Base-by-base conservation (phyloP, 2,888 invertebrate genomes). In the Corbicula japonica region DNA sequence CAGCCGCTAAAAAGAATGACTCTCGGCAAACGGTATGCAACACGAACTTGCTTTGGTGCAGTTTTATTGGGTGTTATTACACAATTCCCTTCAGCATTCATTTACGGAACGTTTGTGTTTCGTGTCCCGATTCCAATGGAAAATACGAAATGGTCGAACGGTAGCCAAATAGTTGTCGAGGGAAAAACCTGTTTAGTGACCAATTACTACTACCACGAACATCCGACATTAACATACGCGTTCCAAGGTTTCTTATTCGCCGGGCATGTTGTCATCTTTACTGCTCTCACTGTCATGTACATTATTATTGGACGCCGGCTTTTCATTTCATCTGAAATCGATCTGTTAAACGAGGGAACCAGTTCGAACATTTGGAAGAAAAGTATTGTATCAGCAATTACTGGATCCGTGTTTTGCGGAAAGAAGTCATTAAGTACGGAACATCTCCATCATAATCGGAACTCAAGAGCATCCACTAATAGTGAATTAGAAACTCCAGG, bases 181-280 rank as follows among this genome's bases (percentile, higher is more conserved):
- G 74, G 71, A 0, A 74, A 63, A 48, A 80, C 80, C 5, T 80
- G 80, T 44, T 34, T 76, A 0, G 58, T 77, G 8, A 62, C 61
- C 10, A 75, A 77, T 60, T 50, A 76, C 52, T 62, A 75, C 48
- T 68, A 72, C 28, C n/a, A 75, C n/a, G 48, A 38, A 41, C 63
- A 80, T 34, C 60, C 62, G 21, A 54, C 66, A 18, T 34, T 63
- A 15, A 73, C 66, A 1, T 77, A 68, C 18, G 68, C 66, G 23
- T 81, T 81, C 48, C 62, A 81, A 44, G 56, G 54, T 15, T 81
- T 81, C 35, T 41, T 81, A 21, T 77, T 81, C 48, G 38, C 62
- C 1, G 74, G 81, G 5, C 82, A 79, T 56, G 62, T 82, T 12
- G 41, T 78, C 1, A 78, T 82, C 30, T 79, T 79, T 34, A 35